A percentile compares a stretch with the other conserved stretches of the same genome.
Conservation (phyloP, 2,113 vertebrate genomes). For the Melospiza georgiana region DNA sequence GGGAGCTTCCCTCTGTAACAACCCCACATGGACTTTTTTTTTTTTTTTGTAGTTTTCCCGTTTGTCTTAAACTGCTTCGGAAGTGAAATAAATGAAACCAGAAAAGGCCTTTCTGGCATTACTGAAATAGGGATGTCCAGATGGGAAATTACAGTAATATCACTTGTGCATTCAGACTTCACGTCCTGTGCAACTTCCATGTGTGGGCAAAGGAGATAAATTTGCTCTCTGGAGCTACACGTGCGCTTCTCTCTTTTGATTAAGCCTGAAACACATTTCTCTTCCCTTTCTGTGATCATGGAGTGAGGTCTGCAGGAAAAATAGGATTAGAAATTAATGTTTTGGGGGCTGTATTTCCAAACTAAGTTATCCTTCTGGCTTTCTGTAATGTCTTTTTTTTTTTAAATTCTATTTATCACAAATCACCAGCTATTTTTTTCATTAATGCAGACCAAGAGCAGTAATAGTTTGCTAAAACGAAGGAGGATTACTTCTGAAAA, state of each 20-base stretch:
- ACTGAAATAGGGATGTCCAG: constrained; percentile 31
- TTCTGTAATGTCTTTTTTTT: neutral
- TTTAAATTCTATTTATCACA: neutral
- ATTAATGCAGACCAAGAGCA: neutral
- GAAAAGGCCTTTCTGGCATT: constrained; percentile 21
- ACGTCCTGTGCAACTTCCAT: constrained; percentile 1
- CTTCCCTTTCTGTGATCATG: neutral
- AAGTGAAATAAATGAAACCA: constrained; percentile 40
- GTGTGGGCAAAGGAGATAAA: constrained; percentile 34
- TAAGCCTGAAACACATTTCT: neutral
- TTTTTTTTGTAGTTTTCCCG: neutral
- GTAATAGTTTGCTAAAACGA: neutral
- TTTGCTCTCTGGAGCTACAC: neutral
- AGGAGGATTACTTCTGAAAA: neutral
- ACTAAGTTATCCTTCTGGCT: neutral
- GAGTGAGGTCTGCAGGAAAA: neutral
- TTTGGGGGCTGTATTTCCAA: neutral
- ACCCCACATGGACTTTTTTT: neutral
- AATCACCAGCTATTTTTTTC: neutral
- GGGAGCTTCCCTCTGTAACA: neutral
- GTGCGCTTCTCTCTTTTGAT: neutral
- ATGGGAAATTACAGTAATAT: constrained; percentile 26
- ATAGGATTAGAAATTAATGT: neutral
- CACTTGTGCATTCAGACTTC: neutral
- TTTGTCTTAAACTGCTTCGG: constrained; percentile 33